Base-by-base conservation (phyloP, 2,888 invertebrate species). In the Ischnus inquisitorius region DNA sequence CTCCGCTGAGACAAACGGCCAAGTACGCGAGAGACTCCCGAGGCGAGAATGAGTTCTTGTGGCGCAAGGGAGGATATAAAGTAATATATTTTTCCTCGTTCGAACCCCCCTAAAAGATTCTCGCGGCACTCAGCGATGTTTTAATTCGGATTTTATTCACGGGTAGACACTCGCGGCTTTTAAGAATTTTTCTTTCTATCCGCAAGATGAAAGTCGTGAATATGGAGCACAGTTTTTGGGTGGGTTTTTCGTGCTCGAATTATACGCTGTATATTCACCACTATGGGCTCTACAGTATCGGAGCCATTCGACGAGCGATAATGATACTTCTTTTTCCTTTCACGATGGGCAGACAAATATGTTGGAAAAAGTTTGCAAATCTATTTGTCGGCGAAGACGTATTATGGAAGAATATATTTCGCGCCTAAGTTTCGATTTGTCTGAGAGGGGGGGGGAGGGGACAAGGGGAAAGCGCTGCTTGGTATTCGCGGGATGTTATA, bases 1-100 rank as follows among this genome's bases (percentile, higher is more conserved):
- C 74, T 68, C 79, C 3, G 46, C 28, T n/a, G 60, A 72, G 83
- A 83, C 83, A 79, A 83, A 83, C 79, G 69, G 60, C 48, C 22
- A 16, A 79, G 48, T 69, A 43, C 25, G 39, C 68, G 67, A 69
- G 67, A 69, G 62, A 60, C 67, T 79, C 69, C 74, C 22, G 48
- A 41, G 57, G 46, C 51, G 57, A 54, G 68, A 75, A 83, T 74
- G 51, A 75, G 74, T 69, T 64, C 69, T 34, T 68, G 41, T n/a
- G 19, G 60, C 46, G 28, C 22, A 60, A 62, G 68, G 76, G 83
- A 79, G 76, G 83, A 79, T 77, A 76, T 57, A 14, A 28, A 25
- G 28, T 28, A 34, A 79, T 79, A 69, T 76, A 68, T 83, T 60
- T 67, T 62, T 67, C 62, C 72, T 79, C 65, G 60, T 51, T 43